phyloP scores from a whole-genome alignment of 2,113 vertebrate species.

The Tauraco erythrolophus region DNA sequence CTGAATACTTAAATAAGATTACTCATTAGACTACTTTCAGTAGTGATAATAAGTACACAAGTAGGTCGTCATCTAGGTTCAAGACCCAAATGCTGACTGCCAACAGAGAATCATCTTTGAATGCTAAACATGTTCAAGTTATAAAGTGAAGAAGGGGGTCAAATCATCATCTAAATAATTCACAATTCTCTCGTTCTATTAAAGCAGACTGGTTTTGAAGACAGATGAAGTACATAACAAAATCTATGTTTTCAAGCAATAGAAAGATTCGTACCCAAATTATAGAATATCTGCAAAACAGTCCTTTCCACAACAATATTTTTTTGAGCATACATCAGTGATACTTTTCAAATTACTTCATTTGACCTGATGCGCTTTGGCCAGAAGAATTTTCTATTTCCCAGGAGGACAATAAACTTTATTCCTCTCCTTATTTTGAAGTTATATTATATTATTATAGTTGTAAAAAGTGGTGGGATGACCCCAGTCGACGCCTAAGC shows the following conservation, averaged over 20 bases:
- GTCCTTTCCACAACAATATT: background rate
- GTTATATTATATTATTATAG: background rate
- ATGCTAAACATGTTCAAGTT: background rate
- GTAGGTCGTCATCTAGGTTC: background rate
- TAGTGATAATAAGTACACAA: background rate
- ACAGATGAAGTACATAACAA: background rate
- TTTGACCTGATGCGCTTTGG: background rate
- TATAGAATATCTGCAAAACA: background rate
- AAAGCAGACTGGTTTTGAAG: background rate
- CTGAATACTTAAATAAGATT: background rate
- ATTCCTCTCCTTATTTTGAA: background rate
- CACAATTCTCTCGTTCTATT: background rate
- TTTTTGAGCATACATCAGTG: background rate
- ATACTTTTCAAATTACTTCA: background rate
- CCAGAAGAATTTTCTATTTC: background rate
- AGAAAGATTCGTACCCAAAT: background rate
- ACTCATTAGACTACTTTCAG: background rate
- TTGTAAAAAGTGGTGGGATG: background rate
- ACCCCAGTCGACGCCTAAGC: fast-evolving
- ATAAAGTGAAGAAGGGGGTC: background rate
- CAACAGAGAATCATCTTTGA: background rate
- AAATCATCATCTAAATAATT: constrained; percentile 20
- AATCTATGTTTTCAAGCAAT: background rate
- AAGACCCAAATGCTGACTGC: background rate
- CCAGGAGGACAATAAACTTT: background rate